Percentiles rank a stretch among this genome's conserved stretches.
Evolutionary conservation across 2,797 vertebrate species (phyloP).

Genomic region (Fratercula arctica): DNA sequence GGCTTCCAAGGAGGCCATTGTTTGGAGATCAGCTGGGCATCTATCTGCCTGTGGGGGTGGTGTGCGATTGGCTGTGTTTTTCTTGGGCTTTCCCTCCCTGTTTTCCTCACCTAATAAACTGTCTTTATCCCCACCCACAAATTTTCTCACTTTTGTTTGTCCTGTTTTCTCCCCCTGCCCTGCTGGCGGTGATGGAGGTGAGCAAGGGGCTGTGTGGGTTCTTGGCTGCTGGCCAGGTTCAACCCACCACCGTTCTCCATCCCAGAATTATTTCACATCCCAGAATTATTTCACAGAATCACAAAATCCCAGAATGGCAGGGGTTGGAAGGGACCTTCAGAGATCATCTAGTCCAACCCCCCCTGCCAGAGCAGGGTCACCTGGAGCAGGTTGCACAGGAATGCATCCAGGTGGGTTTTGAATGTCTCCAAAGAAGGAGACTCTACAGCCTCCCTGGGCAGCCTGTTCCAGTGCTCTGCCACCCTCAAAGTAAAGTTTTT

Average conservation of each 20-base stretch:
- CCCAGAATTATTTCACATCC: no score
- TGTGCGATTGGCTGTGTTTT: background rate
- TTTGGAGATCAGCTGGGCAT: background rate
- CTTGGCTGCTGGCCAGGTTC: background rate
- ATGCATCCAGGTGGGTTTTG: background rate
- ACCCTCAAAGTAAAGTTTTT: background rate
- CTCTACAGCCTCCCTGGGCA: background rate
- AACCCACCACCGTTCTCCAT: background rate
- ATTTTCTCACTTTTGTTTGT: background rate
- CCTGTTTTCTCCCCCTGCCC: background rate
- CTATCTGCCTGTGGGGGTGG: accelerated
- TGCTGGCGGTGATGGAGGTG: background rate
- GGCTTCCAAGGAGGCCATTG: background rate
- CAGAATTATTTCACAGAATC: background rate
- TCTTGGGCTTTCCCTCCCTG: accelerated
- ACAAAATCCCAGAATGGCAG: background rate
- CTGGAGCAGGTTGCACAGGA: background rate
- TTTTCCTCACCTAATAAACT: background rate
- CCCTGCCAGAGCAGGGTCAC: background rate
- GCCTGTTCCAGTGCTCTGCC: background rate
- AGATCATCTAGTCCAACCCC: no score
- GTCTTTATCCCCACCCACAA: background rate
- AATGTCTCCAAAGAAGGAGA: background rate
- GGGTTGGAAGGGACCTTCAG: no score
- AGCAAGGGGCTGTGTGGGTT: background rate